These are phyloP conservation scores for Cephalotes varians DNA, from an alignment of 2,888 invertebrate genomes.

Conservation along the genomic window DNA sequence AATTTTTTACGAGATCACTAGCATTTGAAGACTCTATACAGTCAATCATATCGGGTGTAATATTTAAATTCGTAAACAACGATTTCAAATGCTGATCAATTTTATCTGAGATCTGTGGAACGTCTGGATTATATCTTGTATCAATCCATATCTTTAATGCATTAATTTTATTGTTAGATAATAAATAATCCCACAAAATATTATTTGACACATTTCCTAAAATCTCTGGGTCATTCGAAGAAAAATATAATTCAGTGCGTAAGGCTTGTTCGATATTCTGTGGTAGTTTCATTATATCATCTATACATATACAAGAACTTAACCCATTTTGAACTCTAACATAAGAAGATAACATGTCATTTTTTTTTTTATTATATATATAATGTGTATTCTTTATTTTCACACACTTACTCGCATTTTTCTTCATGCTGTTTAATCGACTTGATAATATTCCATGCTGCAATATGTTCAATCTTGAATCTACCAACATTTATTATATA, in stretches of 20 bases:
- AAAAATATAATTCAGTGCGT: conserved; percentile 83
- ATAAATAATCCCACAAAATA: conserved; percentile 88
- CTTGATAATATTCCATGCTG: conserved; percentile 86
- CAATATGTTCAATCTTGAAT: conserved; percentile 81
- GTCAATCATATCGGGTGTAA: conserved; percentile 88
- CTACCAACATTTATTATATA: conserved; percentile 87
- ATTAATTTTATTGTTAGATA: conserved; percentile 88
- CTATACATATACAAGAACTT: conserved; percentile 83
- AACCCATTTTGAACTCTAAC: conserved; percentile 75
- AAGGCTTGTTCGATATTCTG: conserved; percentile 77
- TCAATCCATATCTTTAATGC: conserved; percentile 89
- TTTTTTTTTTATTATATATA: neutral
- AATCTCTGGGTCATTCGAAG: conserved; percentile 80
- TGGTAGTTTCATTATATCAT: conserved; percentile 79
- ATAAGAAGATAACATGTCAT: conserved; percentile 43
- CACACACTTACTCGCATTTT: conserved; percentile 74
- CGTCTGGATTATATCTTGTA: conserved; percentile 83
- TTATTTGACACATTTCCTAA: conserved; percentile 79
- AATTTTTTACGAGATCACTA: conserved; percentile 87
- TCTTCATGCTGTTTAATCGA: conserved; percentile 79
- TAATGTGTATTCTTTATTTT: neutral
- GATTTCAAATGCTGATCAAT: conserved; percentile 86
- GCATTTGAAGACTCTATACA: conserved; percentile 86
- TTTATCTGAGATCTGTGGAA: conserved; percentile 48
- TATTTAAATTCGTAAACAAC: conserved; percentile 87